phyloP scores from a whole-genome alignment of 2,113 vertebrate species.

The Gila orcuttii region DNA sequence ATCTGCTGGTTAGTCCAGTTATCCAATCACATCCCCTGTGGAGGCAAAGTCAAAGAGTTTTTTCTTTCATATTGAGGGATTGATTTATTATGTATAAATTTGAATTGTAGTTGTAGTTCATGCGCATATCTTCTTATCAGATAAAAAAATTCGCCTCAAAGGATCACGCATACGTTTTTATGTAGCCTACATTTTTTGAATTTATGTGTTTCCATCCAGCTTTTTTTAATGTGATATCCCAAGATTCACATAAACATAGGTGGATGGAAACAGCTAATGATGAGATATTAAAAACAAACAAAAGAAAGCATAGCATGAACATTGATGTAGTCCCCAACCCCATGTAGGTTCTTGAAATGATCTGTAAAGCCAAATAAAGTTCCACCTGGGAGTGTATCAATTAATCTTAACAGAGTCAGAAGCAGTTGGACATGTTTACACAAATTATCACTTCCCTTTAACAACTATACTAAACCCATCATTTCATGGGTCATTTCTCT shows the following conservation, averaged over 20 bases:
- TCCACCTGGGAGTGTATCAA: slow-evolving; percentile 19
- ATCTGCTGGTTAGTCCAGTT: no score
- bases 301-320: neutral
- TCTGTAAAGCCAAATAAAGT: neutral
- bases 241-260: neutral
- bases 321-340: neutral
- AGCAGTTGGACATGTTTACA: slow-evolving; percentile 5
- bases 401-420: slow-evolving; percentile 25
- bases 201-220: no score
- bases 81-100: no score
- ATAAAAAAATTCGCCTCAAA: no score
- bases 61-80: no score
- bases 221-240: no score
- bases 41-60: no score
- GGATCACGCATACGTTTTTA: no score
- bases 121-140: no score
- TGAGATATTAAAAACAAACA: neutral
- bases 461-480: slow-evolving; percentile 29
- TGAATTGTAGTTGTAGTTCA: no score
- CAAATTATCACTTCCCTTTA: slow-evolving; percentile 28
- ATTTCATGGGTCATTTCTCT: slow-evolving; percentile 29
- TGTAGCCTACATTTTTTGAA: no score
- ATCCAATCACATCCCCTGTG: no score
- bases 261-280: neutral
- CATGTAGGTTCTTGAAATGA: neutral